Conservation (phyloP, 2,113 vertebrate genomes). For the Gavialis gangeticus region DNA sequence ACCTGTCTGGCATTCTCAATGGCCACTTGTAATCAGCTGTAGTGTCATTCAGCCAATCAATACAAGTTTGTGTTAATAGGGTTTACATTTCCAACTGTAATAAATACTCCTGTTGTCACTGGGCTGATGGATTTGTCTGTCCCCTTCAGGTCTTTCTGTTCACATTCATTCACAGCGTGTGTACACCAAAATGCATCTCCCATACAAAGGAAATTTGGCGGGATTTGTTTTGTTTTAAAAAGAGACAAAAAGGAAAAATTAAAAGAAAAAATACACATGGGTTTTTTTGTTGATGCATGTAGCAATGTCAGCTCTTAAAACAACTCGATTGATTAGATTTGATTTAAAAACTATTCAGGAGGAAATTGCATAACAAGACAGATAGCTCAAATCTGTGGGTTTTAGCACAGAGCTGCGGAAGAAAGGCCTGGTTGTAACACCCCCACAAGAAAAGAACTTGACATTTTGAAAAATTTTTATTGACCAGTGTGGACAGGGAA, state of each 20-base stretch:
- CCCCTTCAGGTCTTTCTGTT: background rate
- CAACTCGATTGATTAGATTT: constrained; percentile 42
- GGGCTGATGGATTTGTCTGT: background rate
- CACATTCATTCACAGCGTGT: rapidly evolving
- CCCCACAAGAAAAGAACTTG: constrained; percentile 52
- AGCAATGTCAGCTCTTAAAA: constrained; percentile 7
- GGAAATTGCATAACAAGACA: constrained; percentile 51
- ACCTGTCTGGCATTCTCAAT: background rate
- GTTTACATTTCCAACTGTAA: background rate
- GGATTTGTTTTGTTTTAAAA: background rate
- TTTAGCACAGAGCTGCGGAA: constrained; percentile 49
- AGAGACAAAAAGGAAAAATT: background rate
- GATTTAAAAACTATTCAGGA: constrained; percentile 35
- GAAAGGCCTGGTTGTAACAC: constrained; percentile 34
- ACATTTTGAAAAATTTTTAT: constrained; percentile 61
- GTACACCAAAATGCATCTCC: background rate
- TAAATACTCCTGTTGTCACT: background rate
- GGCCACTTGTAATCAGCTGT: background rate
- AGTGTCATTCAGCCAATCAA: constrained; percentile 3
- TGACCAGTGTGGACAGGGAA: constrained; percentile 50
- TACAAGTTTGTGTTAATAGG: background rate
- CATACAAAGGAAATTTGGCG: background rate
- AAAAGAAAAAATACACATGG: too few species aligned
- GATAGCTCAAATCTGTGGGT: constrained; percentile 44
- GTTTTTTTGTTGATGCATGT: background rate